Evolutionary conservation across 2,797 vertebrate genomes (phyloP), one percentile per base, ranked within the genome.

Genomic region (Neosilurus mollespiculum): DNA sequence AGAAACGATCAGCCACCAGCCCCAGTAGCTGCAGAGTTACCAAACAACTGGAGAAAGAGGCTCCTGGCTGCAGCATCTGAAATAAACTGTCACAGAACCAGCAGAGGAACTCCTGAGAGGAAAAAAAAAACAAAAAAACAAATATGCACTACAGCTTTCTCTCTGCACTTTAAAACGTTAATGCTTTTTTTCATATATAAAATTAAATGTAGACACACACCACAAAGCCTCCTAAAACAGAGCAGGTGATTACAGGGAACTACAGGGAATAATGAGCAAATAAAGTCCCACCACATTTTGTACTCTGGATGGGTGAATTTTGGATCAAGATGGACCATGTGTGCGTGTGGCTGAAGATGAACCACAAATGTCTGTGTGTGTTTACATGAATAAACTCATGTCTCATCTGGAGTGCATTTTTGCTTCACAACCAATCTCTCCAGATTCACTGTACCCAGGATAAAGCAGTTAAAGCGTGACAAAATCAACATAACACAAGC

Each of bases 31-130:
- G 95, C 72, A 99, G 93, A 56, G 95, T 94, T 90, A 95, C 95
- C 86, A 98, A 94, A 88, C 95, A 96, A 79, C 96, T 96, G 80
- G 96, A 94, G 87, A 97, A 98, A 0, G 97, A 98, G 26, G 96
- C 97, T 81, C 97, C 97, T 3, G 96, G 95, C 89, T 96, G 94
- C 59, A 99, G 85, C 8, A 94, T 92, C 81, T 95, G 95, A 87
- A 98, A 95, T 80, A 98, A 95, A 65, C 81, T 94, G 88, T 89
- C 92, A 89, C 95, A 96, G 76, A 98, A 58, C 90, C 97, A 96
- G 78, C 87, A 89, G 90, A 99, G 91, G 88, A 99, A 98, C 88
- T 93, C 95, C 98, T 99, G 24, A 56, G 18, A 20, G 86, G 82
- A 49, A 24, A 87, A 53, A 87, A 5, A 86, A 0, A 78, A 87